Evolutionary conservation across 2,113 vertebrate species (phyloP).

Genomic region (Rhea americana): DNA sequence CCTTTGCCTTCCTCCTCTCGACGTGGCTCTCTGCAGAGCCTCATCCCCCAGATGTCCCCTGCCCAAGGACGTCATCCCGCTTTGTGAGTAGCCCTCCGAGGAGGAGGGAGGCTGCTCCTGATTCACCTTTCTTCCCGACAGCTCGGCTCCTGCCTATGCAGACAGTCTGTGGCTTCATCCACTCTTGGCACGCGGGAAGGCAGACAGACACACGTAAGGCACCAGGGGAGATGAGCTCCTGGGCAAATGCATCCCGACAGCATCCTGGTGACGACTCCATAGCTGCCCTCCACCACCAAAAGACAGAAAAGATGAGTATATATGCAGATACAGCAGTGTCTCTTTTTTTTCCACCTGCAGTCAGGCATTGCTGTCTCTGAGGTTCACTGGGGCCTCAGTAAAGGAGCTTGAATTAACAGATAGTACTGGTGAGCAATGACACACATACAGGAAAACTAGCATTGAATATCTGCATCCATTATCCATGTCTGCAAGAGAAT

Average conservation of each 20-base stretch:
- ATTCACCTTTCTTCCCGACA: background rate
- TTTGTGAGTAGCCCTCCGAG: background rate
- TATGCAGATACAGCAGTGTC: background rate
- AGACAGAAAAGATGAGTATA: background rate
- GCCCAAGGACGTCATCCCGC: background rate
- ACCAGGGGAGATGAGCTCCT: background rate
- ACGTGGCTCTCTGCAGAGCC: background rate
- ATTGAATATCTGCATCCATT: background rate
- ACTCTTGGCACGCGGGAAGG: background rate
- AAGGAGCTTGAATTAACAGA: background rate
- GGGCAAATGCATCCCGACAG: background rate
- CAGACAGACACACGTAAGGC: accelerated
- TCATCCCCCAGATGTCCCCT: accelerated
- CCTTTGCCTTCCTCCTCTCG: background rate
- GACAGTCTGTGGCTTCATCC: background rate
- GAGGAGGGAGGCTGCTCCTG: background rate
- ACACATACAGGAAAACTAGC: background rate
- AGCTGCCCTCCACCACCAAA: background rate
- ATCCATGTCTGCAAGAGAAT: background rate
- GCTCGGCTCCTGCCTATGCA: background rate
- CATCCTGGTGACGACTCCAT: background rate
- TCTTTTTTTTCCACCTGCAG: background rate
- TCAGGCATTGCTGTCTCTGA: background rate
- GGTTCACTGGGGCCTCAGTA: background rate
- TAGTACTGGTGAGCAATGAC: background rate